Percentiles rank a stretch among this genome's conserved stretches.
Conservation (phyloP, 2,797 vertebrate genomes). For the Poecile montanus region DNA sequence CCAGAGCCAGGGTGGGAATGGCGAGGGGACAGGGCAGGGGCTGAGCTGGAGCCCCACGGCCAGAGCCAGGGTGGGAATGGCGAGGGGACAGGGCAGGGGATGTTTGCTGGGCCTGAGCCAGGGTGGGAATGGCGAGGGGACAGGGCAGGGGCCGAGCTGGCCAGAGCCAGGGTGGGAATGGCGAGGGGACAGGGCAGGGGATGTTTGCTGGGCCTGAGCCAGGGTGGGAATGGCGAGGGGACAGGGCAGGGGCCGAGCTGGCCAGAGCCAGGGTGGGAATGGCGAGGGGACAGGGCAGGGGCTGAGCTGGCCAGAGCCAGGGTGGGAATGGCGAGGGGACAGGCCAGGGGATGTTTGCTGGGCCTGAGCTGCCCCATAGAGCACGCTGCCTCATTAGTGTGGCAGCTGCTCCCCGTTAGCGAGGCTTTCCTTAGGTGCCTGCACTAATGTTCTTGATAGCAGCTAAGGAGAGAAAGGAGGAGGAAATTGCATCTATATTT, state of each 20-base stretch:
- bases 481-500: conserved; percentile 68
- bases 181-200: background rate
- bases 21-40: too few relatives aligned
- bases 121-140: too few relatives aligned
- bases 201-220: background rate
- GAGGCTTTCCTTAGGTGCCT: conserved; percentile 41
- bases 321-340: background rate
- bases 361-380: background rate
- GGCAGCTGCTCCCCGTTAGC: conserved; percentile 34
- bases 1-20: too few relatives aligned
- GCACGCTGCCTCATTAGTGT: background rate
- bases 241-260: background rate
- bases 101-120: background rate
- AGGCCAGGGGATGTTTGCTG: background rate
- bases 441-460: conserved; percentile 40
- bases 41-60: too few relatives aligned
- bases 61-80: background rate
- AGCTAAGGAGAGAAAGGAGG: conserved; percentile 44
- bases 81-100: background rate
- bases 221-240: too few relatives aligned
- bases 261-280: background rate
- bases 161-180: background rate
- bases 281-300: background rate
- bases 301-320: background rate
- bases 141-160: background rate